Conservation (phyloP, 2,888 invertebrate species). For the Drosophila meridiana region DNA sequence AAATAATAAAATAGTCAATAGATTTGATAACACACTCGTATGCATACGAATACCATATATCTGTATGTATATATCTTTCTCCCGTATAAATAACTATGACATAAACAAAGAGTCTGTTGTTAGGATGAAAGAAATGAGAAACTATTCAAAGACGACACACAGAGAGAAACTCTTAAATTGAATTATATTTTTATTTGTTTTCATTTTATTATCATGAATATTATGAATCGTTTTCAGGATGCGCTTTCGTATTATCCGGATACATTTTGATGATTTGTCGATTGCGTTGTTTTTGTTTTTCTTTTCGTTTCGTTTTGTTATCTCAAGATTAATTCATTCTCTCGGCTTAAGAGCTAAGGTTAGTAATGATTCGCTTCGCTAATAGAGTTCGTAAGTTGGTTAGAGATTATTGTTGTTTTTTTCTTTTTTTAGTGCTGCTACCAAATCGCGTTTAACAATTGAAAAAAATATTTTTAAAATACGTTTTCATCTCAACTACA, state of each 20-base stretch:
- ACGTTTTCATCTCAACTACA: constrained; percentile 51
- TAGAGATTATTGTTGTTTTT: constrained; percentile 23
- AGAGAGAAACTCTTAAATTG: constrained; percentile 39
- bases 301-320: constrained; percentile 72
- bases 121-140: constrained; percentile 32
- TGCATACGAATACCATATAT: constrained; percentile 67
- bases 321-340: constrained; percentile 55
- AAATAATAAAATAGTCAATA: constrained; percentile 68
- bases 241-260: constrained; percentile 78
- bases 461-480: constrained; percentile 23
- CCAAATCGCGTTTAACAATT: constrained; percentile 76
- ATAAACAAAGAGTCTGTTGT: constrained; percentile 48
- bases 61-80: constrained; percentile 11
- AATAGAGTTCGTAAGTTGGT: constrained; percentile 61
- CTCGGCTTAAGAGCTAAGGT: constrained; percentile 57
- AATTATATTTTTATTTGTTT: constrained; percentile 29
- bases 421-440: constrained; percentile 70
- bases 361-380: constrained; percentile 76
- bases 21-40: constrained; percentile 73
- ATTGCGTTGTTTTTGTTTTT: constrained; percentile 38
- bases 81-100: constrained; percentile 60
- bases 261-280: constrained; percentile 64
- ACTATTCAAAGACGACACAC: constrained; percentile 33
- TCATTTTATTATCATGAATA: constrained; percentile 32
- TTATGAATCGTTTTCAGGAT: constrained; percentile 64